phyloP scores from a whole-genome alignment of 2,888 invertebrate species.

The Lepetodrilus schrolli region DNA sequence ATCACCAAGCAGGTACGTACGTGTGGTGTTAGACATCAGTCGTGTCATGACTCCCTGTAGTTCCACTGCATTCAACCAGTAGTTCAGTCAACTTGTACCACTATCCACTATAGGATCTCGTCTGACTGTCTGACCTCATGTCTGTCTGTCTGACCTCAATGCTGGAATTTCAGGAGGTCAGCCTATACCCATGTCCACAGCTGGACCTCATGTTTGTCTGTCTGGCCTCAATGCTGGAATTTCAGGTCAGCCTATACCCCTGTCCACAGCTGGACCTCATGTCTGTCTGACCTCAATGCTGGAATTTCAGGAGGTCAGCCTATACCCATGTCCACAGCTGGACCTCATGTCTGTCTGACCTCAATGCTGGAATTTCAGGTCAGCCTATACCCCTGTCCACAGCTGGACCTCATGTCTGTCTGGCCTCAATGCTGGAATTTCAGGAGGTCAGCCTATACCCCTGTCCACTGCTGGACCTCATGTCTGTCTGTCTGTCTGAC shows the following conservation, averaged over 20 bases:
- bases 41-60: too few species aligned
- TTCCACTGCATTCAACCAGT: too few species aligned
- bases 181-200: neutral
- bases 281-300: too few species aligned
- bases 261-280: slow-evolving; percentile 91
- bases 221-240: too few species aligned
- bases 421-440: too few species aligned
- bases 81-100: slow-evolving; percentile 13
- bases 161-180: slow-evolving; percentile 19
- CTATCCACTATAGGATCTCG: too few species aligned
- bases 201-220: neutral
- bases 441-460: slow-evolving; percentile 23
- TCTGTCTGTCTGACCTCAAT: too few species aligned
- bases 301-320: neutral
- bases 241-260: neutral
- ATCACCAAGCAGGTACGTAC: slow-evolving; percentile 86
- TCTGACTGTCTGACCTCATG: slow-evolving; percentile 87
- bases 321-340: slow-evolving; percentile 81
- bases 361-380: too few species aligned
- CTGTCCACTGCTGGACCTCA: neutral
- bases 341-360: slow-evolving; percentile 93
- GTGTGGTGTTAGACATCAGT: too few species aligned
- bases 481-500: slow-evolving; percentile 32
- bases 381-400: slow-evolving; percentile 77
- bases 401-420: slow-evolving; percentile 91